Base-by-base conservation (phyloP, 2,888 invertebrate genomes). In the Lithophane ornitopus region DNA sequence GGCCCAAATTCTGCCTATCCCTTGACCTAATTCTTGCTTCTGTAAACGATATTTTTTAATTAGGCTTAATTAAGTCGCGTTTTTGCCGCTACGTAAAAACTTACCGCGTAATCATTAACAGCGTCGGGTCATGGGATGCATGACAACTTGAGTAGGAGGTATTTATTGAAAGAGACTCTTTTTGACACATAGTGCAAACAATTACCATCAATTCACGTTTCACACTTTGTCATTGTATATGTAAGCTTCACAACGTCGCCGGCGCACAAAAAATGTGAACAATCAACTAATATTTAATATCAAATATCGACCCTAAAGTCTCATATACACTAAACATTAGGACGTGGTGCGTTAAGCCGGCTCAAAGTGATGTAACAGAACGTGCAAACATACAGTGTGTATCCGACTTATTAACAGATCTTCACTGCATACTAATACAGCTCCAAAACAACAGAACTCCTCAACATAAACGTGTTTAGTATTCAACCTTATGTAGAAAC, bases 311-410 rank as follows among this genome's bases (percentile, higher is more conserved):
- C 91, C 92, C 94, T 95, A 93, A 95, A 95, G 93, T 93, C 93
- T 90, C 94, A 92, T 92, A 94, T 93, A 95, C 93, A 95, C 94
- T 94, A 94, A 94, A 95, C 95, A 95, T 95, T 95, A 94, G 93
- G 93, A 93, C 92, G 92, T 92, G 89, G 93, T 92, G 93, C 94
- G 94, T 94, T 95, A 95, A 95, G 94, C 93, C 94, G 92, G 90
- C 93, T 92, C 94, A 94, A 95, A 95, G 92, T 95, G 95, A 95
- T 95, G 94, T 95, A 95, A 95, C 94, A 89, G 94, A 93, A 92
- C 91, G 90, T 90, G 93, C 94, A 95, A 96, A 96, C 95, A 95
- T 73, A 85, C 89, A 81, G 86, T 95, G 96, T 96, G 93, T 95
- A 93, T 91, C 90, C 85, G 91, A 90, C 93, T 94, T 94, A 95